Evolutionary conservation across 2,888 invertebrate species (phyloP).

Genomic region (Pseudococcus longispinus): DNA sequence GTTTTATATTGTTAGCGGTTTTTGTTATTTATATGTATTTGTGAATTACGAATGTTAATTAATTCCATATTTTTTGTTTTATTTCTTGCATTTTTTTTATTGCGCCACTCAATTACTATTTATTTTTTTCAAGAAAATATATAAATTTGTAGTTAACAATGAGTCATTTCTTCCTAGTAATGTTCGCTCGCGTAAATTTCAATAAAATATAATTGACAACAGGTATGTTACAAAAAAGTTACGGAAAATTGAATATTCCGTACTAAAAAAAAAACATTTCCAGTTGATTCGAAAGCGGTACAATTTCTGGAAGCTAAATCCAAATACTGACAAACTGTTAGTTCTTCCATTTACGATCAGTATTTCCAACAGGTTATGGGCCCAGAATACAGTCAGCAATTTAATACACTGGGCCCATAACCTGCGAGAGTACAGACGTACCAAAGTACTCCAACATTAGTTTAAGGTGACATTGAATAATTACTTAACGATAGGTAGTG

Average conservation of each 20-base stretch:
- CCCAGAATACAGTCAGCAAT: background rate
- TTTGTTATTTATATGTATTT: conserved; percentile 38
- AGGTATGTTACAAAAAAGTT: background rate
- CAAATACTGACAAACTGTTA: background rate
- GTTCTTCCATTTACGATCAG: background rate
- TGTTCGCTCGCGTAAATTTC: background rate
- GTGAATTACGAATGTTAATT: background rate
- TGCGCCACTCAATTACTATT: background rate
- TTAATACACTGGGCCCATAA: background rate
- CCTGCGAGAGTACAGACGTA: background rate
- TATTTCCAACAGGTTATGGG: conserved; percentile 23
- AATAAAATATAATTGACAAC: background rate
- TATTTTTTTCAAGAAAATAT: conserved; percentile 4
- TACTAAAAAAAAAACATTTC: background rate
- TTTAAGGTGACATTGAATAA: background rate
- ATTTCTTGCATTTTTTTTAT: conserved; percentile 8
- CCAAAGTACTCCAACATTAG: background rate
- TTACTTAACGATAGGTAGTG: background rate
- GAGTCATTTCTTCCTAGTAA: background rate
- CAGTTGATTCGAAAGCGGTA: background rate
- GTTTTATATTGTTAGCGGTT: conserved; percentile 35
- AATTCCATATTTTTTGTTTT: conserved; percentile 6
- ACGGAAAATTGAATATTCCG: background rate
- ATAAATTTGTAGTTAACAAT: conserved; percentile 14
- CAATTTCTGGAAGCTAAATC: background rate